Percentiles rank a stretch among this genome's conserved stretches.
Conservation (phyloP, 2,113 vertebrate genomes). For the Xenus cinereus region DNA sequence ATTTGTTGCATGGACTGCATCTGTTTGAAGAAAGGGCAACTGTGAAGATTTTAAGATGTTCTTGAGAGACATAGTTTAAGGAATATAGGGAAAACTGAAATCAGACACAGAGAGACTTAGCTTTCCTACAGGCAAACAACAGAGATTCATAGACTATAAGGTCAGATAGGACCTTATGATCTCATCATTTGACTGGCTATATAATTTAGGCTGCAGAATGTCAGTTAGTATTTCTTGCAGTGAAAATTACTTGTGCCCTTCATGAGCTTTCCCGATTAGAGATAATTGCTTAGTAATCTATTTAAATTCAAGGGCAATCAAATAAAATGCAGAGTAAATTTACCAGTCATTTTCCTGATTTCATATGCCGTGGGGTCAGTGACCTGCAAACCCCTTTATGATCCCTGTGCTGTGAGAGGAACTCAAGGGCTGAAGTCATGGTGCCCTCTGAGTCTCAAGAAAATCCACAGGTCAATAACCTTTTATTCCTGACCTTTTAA, state of each 20-base stretch:
- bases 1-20: not conserved
- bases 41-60: not conserved
- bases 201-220: not conserved
- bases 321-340: slow-evolving; percentile 47
- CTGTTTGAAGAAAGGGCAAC: not conserved
- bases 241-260: not conserved
- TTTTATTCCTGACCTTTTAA: slow-evolving; percentile 80
- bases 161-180: not conserved
- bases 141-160: not conserved
- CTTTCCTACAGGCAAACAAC: not conserved
- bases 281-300: slow-evolving; percentile 1
- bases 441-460: slow-evolving; percentile 47
- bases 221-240: not conserved
- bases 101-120: not conserved
- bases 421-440: slow-evolving; percentile 17
- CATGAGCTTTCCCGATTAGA: not conserved
- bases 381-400: slow-evolving; percentile 65
- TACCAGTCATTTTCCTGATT: slow-evolving; percentile 36
- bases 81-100: not conserved
- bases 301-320: slow-evolving; percentile 5
- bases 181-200: not conserved
- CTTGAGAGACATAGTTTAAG: not conserved
- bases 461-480: slow-evolving; percentile 76
- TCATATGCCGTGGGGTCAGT: slow-evolving; percentile 40
- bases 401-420: slow-evolving; percentile 61